Conservation (phyloP, 2,888 invertebrate genomes). For the Scaptomyza polygonia region DNA sequence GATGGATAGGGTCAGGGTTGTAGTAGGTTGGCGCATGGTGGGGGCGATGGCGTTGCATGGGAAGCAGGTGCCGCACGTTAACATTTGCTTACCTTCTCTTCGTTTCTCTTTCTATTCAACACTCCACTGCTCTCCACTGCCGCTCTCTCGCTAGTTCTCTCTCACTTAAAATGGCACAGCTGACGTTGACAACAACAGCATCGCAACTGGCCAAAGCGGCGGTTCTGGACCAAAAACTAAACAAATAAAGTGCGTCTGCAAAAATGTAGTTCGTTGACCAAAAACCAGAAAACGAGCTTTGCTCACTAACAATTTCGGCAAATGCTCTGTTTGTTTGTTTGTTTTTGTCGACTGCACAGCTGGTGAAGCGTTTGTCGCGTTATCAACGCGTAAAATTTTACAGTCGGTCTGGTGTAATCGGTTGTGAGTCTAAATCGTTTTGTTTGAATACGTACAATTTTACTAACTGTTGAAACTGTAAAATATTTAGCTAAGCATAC, state of each 20-base stretch:
- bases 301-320: conserved; percentile 22
- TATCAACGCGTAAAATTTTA: conserved; percentile 34
- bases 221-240: conserved; percentile 19
- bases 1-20: not conserved
- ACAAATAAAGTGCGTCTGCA: not conserved
- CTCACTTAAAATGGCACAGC: conserved; percentile 45
- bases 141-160: not conserved
- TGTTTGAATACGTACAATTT: conserved; percentile 1
- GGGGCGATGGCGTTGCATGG: conserved; percentile 12
- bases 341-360: conserved; percentile 25
- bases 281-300: conserved; percentile 4
- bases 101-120: not conserved
- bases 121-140: not conserved
- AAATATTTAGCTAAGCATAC: conserved; percentile 18
- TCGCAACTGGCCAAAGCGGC: conserved; percentile 29
- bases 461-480: conserved; percentile 6
- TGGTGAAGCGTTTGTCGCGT: conserved; percentile 33
- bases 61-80: conserved; percentile 37
- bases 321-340: conserved; percentile 2
- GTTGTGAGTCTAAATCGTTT: not conserved
- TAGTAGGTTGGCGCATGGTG: not conserved
- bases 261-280: conserved; percentile 16
- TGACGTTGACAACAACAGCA: conserved; percentile 58
- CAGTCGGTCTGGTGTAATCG: conserved; percentile 3
- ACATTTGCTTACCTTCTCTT: conserved; percentile 26